phyloP scores from a whole-genome alignment of 1,140 invertebrate genomes.

The Panagrolaimus sp. region DNA sequence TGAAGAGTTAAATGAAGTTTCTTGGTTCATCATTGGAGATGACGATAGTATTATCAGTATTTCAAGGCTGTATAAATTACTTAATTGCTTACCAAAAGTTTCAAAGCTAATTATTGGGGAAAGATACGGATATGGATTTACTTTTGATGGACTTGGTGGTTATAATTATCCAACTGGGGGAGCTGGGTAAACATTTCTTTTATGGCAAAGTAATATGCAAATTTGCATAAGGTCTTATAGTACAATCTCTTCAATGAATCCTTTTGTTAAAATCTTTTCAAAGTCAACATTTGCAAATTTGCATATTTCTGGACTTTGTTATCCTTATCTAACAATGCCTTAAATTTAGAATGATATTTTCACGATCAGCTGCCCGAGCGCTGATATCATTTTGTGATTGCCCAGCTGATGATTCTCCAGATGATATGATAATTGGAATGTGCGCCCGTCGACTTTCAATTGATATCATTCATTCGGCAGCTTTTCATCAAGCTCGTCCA shows the following conservation, averaged over 20 bases:
- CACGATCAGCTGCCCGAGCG: constrained; percentile 24
- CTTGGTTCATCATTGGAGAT: constrained; percentile 29
- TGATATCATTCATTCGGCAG: constrained; percentile 37
- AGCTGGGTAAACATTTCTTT: not conserved
- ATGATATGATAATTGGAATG: constrained; percentile 27
- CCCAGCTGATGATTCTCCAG: constrained; percentile 25
- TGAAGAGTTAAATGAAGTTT: constrained; percentile 23
- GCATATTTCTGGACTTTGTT: too few species aligned
- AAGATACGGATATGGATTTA: constrained; percentile 32
- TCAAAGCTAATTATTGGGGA: constrained; percentile 32
- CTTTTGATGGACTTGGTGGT: constrained; percentile 26
- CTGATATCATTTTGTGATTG: constrained; percentile 23
- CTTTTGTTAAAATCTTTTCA: too few species aligned
- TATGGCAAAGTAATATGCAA: too few species aligned
- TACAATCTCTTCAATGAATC: too few species aligned
- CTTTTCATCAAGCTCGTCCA: constrained; percentile 41
- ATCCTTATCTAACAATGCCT: too few species aligned
- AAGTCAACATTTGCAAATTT: too few species aligned
- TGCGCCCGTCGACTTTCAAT: constrained; percentile 34
- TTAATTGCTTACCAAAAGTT: constrained; percentile 25
- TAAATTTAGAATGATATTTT: constrained; percentile 23
- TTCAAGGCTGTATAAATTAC: constrained; percentile 14
- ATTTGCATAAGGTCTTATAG: too few species aligned
- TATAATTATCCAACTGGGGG: constrained; percentile 34
- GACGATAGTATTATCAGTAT: constrained; percentile 31